Conservation (phyloP, 2,888 invertebrate species). For the Callyntrura guangdongensis region DNA sequence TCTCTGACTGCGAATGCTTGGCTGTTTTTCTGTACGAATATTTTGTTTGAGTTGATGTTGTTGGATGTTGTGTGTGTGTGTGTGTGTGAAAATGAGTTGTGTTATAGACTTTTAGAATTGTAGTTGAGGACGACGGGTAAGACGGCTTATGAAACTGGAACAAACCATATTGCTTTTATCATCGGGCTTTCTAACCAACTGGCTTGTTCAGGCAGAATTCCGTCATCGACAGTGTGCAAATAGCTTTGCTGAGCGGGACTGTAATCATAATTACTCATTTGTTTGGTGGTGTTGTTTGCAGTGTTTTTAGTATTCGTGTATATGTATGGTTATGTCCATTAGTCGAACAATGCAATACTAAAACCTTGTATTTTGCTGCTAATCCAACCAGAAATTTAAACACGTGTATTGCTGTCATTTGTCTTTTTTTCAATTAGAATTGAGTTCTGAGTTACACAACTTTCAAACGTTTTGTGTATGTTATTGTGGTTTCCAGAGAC, state of each 20-base stretch:
- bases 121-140: background rate
- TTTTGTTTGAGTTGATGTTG: too few species aligned
- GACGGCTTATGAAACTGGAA: background rate
- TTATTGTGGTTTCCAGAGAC: constrained; percentile 79
- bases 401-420: too few species aligned
- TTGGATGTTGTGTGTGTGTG: background rate
- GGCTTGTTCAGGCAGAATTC: too few species aligned
- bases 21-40: background rate
- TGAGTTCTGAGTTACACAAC: background rate
- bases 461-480: constrained; percentile 1
- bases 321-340: too few species aligned
- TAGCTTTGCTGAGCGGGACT: too few species aligned
- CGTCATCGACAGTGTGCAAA: too few species aligned
- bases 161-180: background rate
- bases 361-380: too few species aligned
- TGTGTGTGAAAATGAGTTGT: background rate
- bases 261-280: background rate
- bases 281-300: background rate
- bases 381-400: too few species aligned
- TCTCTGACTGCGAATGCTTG: background rate
- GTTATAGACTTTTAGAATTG: background rate
- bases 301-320: too few species aligned
- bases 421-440: too few species aligned
- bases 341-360: too few species aligned
- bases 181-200: background rate